Evolutionary conservation across 64 coral and sea anemone species (phyloP).

Genomic region (Montipora capricornis): DNA sequence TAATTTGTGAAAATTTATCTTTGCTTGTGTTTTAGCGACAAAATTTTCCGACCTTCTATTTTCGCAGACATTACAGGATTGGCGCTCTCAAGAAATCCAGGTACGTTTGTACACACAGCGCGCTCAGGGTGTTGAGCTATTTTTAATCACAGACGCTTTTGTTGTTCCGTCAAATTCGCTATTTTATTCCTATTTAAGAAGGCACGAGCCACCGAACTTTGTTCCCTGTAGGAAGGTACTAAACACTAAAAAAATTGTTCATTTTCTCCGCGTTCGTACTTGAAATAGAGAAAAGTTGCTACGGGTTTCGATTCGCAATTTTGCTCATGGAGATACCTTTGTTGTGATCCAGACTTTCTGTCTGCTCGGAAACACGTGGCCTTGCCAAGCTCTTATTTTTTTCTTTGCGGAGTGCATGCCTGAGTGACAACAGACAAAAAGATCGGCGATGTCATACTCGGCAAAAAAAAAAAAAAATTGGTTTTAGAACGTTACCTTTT

Average conservation of each 20-base stretch:
- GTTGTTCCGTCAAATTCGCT: background rate
- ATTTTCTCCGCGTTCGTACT: background rate
- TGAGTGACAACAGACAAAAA: conserved; percentile 33
- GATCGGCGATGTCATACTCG: background rate
- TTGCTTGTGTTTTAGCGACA: background rate
- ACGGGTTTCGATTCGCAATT: conserved; percentile 12
- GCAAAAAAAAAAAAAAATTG: no score
- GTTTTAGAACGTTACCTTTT: background rate
- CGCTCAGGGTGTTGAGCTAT: background rate
- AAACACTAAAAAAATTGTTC: background rate
- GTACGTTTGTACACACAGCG: conserved; percentile 15
- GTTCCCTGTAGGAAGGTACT: background rate
- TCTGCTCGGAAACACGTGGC: conserved; percentile 51
- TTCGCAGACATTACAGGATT: conserved; percentile 84
- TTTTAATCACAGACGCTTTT: conserved; percentile 15
- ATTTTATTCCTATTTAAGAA: background rate
- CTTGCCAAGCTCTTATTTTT: background rate
- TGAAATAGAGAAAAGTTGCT: conserved; percentile 35
- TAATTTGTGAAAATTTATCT: background rate
- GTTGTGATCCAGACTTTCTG: conserved; percentile 43
- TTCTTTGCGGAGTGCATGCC: conserved; percentile 15
- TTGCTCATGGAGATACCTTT: conserved; percentile 36
- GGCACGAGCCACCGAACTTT: background rate
- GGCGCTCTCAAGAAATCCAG: conserved; percentile 83
- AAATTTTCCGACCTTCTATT: background rate